Evolutionary conservation across 2,888 invertebrate genomes (phyloP).

Genomic region (Tinea semifulvella): DNA sequence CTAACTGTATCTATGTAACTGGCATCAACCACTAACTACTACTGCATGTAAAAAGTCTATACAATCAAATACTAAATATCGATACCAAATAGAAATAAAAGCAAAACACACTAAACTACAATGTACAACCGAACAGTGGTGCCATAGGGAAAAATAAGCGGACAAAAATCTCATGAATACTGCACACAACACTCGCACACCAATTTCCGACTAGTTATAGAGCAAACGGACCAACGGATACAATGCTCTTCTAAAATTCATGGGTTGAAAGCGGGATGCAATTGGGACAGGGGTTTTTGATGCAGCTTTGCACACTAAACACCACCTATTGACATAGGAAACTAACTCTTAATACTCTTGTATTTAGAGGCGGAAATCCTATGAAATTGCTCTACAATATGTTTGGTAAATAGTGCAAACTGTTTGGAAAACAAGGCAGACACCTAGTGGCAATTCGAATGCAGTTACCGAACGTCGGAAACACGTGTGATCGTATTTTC

Average conservation of each 20-base stretch:
- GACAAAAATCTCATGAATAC: slow-evolving; percentile 57
- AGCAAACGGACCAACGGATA: slow-evolving; percentile 30
- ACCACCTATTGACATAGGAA: neutral
- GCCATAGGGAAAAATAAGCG: slow-evolving; percentile 45
- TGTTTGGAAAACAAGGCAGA: slow-evolving; percentile 7
- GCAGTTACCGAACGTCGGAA: slow-evolving; percentile 5
- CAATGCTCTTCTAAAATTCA: slow-evolving; percentile 52
- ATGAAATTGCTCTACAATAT: neutral
- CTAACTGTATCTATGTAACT: too few species aligned
- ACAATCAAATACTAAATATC: too few species aligned
- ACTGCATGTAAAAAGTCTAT: too few species aligned
- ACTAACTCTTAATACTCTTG: neutral
- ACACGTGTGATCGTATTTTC: slow-evolving; percentile 10
- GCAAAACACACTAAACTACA: slow-evolving; percentile 12
- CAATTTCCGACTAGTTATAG: slow-evolving; percentile 54
- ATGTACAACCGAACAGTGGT: slow-evolving; percentile 33
- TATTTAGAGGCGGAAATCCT: neutral
- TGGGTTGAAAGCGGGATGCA: slow-evolving; percentile 51
- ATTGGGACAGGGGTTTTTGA: slow-evolving; percentile 45
- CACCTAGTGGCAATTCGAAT: slow-evolving; percentile 10
- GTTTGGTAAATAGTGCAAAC: neutral
- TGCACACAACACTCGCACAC: slow-evolving; percentile 51
- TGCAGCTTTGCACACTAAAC: slow-evolving; percentile 28
- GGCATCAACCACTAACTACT: too few species aligned
- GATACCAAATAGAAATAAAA: too few species aligned